Base-by-base conservation (phyloP, 2,113 vertebrate species). In the Ariopsis seemanni region DNA sequence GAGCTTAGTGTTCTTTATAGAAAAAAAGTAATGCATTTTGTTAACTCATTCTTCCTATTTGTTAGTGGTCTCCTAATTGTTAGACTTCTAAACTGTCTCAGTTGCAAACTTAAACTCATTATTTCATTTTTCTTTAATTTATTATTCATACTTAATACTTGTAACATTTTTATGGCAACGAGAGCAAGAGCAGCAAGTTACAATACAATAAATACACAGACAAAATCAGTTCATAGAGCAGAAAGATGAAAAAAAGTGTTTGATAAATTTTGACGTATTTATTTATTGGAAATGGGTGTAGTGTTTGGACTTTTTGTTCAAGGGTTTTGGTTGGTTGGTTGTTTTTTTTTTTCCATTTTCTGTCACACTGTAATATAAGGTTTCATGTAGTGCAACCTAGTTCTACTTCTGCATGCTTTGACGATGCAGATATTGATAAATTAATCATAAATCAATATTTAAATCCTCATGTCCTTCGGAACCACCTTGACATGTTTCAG, bases 351-450 rank as follows among this genome's bases (percentile, higher is more conserved):
- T 71, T 27, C 7, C 14, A 55, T 55, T 80, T 12, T 34, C 6
- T 57, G 11, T 84, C 22, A 52, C 1, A 8, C 65, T 58, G 57
- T 27, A 89, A 85, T 79, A 53, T 25, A 18, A n/a, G 83, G 82
- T 83, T 83, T 65, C 27, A 25, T n/a, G 48, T 84, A 50, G 18
- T 69, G 67, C 15, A 15, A 81, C n/a, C 48, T 83, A 83, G 55
- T 62, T 82, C 27, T 62, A 25, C 50, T 22, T 80, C 11, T 78
- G 1, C 52, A 67, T 74, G 34, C 81, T 84, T 82, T 85, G 71
- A 79, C 72, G 77, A 81, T 52, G 5, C 17, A 80, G n/a, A 80
- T 89, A 77, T 48, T 25, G 58, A 75, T 69, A 80, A 69, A 89
- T 62, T 53, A 3, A 67, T 85, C 34, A n/a, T 77, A 75, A 91